These are phyloP conservation scores for Chaetophractus vellerosus DNA, from an alignment of 2,797 vertebrate genomes.

Conservation along the genomic window DNA sequence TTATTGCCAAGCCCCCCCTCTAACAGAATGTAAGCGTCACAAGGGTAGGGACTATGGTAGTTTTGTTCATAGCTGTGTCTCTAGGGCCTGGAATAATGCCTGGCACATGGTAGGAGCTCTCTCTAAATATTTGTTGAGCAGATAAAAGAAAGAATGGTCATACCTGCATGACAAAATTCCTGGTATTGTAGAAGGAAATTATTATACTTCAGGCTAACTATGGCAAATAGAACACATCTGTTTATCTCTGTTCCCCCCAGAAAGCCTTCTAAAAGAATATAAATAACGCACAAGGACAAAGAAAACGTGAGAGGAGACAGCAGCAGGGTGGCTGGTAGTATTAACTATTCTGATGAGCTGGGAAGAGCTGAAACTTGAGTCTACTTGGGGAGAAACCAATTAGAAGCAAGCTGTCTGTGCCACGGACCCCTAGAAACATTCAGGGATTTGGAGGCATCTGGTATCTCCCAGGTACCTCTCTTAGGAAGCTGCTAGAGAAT, in stretches of 20 bases:
- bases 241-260: conserved; percentile 3
- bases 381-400: neutral
- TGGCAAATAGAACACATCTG: neutral
- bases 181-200: conserved; percentile 20
- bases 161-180: neutral
- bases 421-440: neutral
- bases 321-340: neutral
- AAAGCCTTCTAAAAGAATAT: conserved; percentile 48
- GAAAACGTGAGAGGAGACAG: neutral
- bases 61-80: neutral
- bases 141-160: conserved; percentile 21
- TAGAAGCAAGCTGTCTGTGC: neutral
- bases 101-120: neutral
- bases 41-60: neutral
- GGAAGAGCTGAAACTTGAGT: neutral
- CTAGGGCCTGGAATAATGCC: neutral
- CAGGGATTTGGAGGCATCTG: neutral
- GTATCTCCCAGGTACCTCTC: neutral
- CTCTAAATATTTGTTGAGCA: neutral
- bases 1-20: neutral
- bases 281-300: conserved; percentile 39
- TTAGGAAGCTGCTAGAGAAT: conserved; percentile 35
- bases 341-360: neutral
- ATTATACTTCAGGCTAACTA: conserved; percentile 14
- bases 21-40: neutral